Percentiles rank a stretch among this genome's conserved stretches.
Evolutionary conservation across 2,888 invertebrate genomes (phyloP).

Genomic region (Lymantria dispar): DNA sequence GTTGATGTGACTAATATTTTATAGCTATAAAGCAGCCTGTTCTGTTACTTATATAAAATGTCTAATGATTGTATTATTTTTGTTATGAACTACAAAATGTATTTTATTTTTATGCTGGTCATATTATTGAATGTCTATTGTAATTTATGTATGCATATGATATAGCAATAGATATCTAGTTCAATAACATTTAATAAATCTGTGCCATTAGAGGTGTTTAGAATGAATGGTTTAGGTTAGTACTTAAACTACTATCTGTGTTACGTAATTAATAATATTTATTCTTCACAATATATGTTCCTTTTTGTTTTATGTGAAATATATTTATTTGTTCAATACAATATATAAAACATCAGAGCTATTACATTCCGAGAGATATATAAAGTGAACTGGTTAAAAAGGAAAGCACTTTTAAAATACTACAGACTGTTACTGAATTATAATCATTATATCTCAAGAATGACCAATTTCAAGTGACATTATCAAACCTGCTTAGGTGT

Average conservation of each 20-base stretch:
- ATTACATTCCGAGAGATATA: too few relatives aligned
- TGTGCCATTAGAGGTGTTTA: conserved; percentile 27
- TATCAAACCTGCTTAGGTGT: too few relatives aligned
- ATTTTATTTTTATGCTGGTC: not conserved
- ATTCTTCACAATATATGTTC: too few relatives aligned
- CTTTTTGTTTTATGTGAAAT: too few relatives aligned
- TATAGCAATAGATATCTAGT: not conserved
- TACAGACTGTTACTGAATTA: too few relatives aligned
- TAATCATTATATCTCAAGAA: too few relatives aligned
- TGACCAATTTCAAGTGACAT: too few relatives aligned
- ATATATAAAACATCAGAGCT: too few relatives aligned
- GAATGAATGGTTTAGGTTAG: conserved; percentile 19
- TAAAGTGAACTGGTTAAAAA: too few relatives aligned
- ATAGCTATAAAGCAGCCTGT: not conserved
- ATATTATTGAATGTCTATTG: not conserved
- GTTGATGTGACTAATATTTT: not conserved
- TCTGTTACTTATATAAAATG: not conserved
- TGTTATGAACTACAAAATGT: conserved; percentile 2
- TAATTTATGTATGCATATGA: not conserved
- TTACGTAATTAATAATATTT: conserved; percentile 3
- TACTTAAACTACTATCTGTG: conserved; percentile 23
- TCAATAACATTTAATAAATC: conserved; percentile 10
- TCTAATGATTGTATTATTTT: conserved; percentile 15
- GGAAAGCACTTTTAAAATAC: too few relatives aligned
- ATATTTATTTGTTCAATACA: too few relatives aligned